Conservation (phyloP, 2,797 vertebrate genomes). For the Alfaro cultratus region DNA sequence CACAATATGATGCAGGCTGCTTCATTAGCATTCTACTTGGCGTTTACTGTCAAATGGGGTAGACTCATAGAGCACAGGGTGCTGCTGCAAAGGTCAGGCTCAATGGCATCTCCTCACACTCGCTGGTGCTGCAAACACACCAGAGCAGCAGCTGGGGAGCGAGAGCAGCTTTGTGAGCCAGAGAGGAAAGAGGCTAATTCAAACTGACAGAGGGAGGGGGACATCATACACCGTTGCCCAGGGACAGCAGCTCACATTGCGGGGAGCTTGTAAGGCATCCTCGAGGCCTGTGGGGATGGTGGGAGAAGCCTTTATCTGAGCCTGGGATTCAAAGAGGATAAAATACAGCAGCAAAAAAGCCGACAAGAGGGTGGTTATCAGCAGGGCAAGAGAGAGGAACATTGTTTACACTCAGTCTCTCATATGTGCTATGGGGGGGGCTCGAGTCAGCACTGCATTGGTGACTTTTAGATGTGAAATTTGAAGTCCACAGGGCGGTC, state of each 20-base stretch:
- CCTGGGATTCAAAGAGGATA: slow-evolving; percentile 59
- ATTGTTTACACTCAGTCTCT: slow-evolving; percentile 40
- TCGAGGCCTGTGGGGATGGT: slow-evolving; percentile 46
- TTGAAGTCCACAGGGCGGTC: slow-evolving; percentile 27
- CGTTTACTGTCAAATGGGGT: slow-evolving; percentile 69
- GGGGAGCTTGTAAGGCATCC: slow-evolving; percentile 55
- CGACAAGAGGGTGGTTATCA: slow-evolving; percentile 49
- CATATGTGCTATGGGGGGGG: not conserved
- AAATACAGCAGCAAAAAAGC: slow-evolving; percentile 42
- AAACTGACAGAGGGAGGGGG: slow-evolving; percentile 52
- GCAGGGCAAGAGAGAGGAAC: slow-evolving; percentile 11
- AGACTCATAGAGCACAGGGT: slow-evolving; percentile 60
- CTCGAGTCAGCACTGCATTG: slow-evolving; percentile 1
- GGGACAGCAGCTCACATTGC: slow-evolving; percentile 51
- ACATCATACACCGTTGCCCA: slow-evolving; percentile 38
- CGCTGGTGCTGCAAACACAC: slow-evolving; percentile 55
- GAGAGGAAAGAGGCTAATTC: slow-evolving; percentile 58
- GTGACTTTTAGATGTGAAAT: slow-evolving; percentile 19
- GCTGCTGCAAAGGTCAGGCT: slow-evolving; percentile 69
- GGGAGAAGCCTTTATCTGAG: slow-evolving; percentile 66
- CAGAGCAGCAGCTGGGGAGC: slow-evolving; percentile 56
- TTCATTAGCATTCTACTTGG: slow-evolving; percentile 71
- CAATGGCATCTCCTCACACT: slow-evolving; percentile 59
- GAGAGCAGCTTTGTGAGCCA: slow-evolving; percentile 55
- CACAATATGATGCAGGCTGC: slow-evolving; percentile 33